A percentile compares a stretch with the other conserved stretches of the same genome.
Conservation (phyloP, 92 coral and sea anemone species). For the Paragorgia papillata region DNA sequence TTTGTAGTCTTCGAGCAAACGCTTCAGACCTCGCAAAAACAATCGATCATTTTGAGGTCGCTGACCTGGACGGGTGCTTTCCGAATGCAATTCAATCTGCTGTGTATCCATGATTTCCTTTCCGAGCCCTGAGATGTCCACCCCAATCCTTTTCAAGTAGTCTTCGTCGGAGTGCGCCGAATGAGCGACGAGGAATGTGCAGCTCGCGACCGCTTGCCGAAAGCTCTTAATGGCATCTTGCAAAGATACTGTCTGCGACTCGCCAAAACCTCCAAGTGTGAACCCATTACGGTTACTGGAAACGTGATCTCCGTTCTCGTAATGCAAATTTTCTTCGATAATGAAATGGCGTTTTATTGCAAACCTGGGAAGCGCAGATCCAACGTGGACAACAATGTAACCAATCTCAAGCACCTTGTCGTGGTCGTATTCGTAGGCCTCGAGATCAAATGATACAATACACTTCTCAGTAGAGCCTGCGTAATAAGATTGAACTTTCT, state of each 20-base stretch:
- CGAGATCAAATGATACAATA: slow-evolving; percentile 65
- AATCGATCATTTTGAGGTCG: slow-evolving; percentile 35
- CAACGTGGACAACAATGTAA: slow-evolving; percentile 46
- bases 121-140: not conserved
- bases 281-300: slow-evolving; percentile 61
- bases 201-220: slow-evolving; percentile 45
- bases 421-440: slow-evolving; percentile 65
- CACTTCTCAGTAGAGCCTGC: not conserved
- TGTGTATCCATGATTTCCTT: slow-evolving; percentile 71
- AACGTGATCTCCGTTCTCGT: slow-evolving; percentile 43
- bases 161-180: slow-evolving; percentile 54
- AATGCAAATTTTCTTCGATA: slow-evolving; percentile 53
- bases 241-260: slow-evolving; percentile 60
- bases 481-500: slow-evolving; percentile 21
- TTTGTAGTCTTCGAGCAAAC: slow-evolving; percentile 41
- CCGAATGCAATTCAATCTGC: slow-evolving; percentile 46
- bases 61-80: not conserved
- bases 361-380: not conserved
- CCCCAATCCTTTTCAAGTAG: slow-evolving; percentile 33
- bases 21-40: slow-evolving; percentile 50
- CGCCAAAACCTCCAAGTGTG: slow-evolving; percentile 63
- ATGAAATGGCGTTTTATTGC: slow-evolving; percentile 56
- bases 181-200: slow-evolving; percentile 61
- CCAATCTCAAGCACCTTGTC: slow-evolving; percentile 67
- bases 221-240: slow-evolving; percentile 58